These are phyloP conservation scores for Guaruba guarouba DNA, from an alignment of 2,113 vertebrate species.

Conservation along the genomic window DNA sequence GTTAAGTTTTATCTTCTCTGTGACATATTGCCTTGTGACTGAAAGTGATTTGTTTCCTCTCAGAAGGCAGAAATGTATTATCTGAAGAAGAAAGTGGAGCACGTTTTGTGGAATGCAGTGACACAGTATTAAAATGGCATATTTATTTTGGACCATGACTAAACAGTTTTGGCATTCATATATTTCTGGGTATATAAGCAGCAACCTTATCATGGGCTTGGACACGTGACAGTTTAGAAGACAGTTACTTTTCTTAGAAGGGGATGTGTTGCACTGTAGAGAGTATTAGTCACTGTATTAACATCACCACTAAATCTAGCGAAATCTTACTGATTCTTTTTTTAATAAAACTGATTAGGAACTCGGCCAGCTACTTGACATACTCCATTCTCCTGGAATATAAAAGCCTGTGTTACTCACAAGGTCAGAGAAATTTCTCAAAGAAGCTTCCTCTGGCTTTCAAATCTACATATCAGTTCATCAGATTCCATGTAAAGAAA, in stretches of 20 bases:
- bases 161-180: not conserved
- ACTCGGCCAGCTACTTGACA: not conserved
- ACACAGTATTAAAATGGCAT: not conserved
- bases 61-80: slow-evolving; percentile 1
- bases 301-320: not conserved
- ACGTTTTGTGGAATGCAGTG: not conserved
- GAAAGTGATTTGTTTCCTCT: not conserved
- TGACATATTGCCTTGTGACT: not conserved
- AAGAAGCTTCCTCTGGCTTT: not conserved
- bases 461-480: not conserved
- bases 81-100: not conserved
- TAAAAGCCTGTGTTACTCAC: not conserved
- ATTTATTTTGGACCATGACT: not conserved
- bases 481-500: not conserved
- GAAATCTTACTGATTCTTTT: not conserved
- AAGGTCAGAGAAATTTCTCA: not conserved
- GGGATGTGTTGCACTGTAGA: not conserved
- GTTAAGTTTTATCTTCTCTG: not conserved
- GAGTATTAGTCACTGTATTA: not conserved
- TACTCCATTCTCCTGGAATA: not conserved
- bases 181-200: not conserved
- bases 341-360: not conserved
- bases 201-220: not conserved
- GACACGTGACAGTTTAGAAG: not conserved
- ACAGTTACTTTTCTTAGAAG: not conserved